Conservation (phyloP, 2,797 vertebrate genomes). For the Phoxinus dragarum region DNA sequence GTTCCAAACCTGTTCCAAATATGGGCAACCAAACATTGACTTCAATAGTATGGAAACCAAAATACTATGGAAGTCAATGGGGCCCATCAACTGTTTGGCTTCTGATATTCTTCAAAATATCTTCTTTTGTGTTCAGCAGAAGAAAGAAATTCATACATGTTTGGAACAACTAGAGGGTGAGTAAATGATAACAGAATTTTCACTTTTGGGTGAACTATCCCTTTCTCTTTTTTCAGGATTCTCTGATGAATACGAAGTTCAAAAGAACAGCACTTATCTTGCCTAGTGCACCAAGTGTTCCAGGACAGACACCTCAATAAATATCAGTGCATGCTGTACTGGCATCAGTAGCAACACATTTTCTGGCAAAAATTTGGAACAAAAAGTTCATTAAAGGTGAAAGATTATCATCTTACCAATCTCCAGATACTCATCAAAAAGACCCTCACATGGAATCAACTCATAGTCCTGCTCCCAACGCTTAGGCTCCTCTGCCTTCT, state of each 20-base stretch:
- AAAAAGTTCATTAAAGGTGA: background rate
- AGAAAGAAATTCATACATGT: background rate
- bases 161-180: background rate
- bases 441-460: constrained; percentile 78
- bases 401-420: constrained; percentile 75
- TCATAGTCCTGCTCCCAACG: constrained; percentile 83
- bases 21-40: no score
- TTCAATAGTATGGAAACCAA: no score
- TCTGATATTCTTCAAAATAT: background rate
- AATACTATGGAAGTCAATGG: no score
- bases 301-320: background rate
- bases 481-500: constrained; percentile 67
- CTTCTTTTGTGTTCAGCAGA: background rate
- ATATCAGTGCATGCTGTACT: background rate
- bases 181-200: background rate
- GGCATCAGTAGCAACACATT: background rate
- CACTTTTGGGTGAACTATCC: background rate
- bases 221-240: background rate
- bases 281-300: background rate
- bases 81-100: background rate
- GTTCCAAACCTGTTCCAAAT: no score
- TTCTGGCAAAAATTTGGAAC: background rate
- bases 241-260: background rate
- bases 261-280: background rate
- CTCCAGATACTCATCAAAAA: constrained; percentile 85